These are phyloP conservation scores for Atrina japonica DNA, from an alignment of 2,888 invertebrate genomes.

Conservation along the genomic window DNA sequence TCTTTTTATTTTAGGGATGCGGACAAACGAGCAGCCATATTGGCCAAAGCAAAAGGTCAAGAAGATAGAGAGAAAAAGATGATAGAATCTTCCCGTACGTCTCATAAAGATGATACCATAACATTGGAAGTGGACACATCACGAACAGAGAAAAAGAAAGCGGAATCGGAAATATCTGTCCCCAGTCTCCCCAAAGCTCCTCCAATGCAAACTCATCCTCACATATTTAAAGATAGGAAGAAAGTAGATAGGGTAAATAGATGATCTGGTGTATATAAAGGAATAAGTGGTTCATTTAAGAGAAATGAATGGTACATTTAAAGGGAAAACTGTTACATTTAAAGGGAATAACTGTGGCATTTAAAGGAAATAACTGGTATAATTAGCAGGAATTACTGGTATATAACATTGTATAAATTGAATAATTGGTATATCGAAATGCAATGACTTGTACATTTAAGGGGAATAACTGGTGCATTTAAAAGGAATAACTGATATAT, in stretches of 20 bases:
- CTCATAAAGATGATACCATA: slow-evolving; percentile 22
- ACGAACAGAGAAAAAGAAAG: slow-evolving; percentile 50
- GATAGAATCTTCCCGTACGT: slow-evolving; percentile 18
- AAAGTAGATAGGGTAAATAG: slow-evolving; percentile 31
- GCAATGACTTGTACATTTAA: too few species aligned
- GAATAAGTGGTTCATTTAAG: too few species aligned
- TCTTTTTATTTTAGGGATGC: slow-evolving; percentile 59
- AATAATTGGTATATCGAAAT: too few species aligned
- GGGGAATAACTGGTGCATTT: too few species aligned
- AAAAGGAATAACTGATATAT: too few species aligned
- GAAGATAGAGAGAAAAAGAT: slow-evolving; percentile 49
- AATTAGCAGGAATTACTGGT: too few species aligned
- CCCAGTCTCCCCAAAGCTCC: slow-evolving; percentile 73
- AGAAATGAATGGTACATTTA: too few species aligned
- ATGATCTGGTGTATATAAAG: too few species aligned
- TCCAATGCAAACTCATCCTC: slow-evolving; percentile 66
- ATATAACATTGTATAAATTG: too few species aligned
- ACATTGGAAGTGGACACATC: slow-evolving; percentile 49
- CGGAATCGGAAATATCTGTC: slow-evolving; percentile 56
- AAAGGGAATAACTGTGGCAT: too few species aligned
- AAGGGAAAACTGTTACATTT: too few species aligned
- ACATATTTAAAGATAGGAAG: slow-evolving; percentile 66
- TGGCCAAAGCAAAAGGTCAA: slow-evolving; percentile 57
- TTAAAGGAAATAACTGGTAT: too few species aligned
- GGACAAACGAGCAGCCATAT: slow-evolving; percentile 65